Evolutionary conservation across 2,888 invertebrate genomes (phyloP), one percentile per base, ranked within the genome.

Genomic region (Hirtodrosophila alboralis): DNA sequence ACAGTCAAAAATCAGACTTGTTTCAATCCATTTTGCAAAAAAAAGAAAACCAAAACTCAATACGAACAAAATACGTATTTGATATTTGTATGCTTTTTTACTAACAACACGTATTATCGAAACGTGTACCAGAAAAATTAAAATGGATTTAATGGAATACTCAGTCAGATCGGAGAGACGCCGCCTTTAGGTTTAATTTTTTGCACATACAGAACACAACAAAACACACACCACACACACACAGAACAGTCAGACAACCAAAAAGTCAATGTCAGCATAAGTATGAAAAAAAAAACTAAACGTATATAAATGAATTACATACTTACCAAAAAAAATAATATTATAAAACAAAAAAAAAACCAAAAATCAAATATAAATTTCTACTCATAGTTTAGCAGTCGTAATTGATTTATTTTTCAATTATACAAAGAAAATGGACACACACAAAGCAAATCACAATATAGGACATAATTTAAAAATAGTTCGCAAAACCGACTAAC

Each of bases 341-440:
- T n/a, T n/a, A n/a, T n/a, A 52, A 49, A 59, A 59, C 38, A 26
- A 41, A 37, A 31, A 28, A 48, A 31, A 64, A 60, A 40, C 37
- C 13, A 54, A 68, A 71, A 64, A 64, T 57, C 68, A 67, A 68
- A 72, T 68, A 80, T 59, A 74, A 80, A 84, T 61, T 74, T 73
- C 70, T 79, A 79, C 62, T 79, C 81, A 78, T 78, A 78, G 83
- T 77, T 79, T 84, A 84, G 77, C 79, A 77, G 64, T 84, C 86
- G 87, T 88, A 86, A 86, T 86, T 88, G 78, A 81, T 86, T 73
- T 88, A 84, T 72, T 73, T 66, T 80, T 70, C 68, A 70, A 64
- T 69, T 64, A 44, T 30, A 41, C 47, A 51, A 59, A 49, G 59
- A 54, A 44, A 49, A 57, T 38, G 58, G 53, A 63, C 40, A 69